A percentile compares a stretch with the other conserved stretches of the same genome.
phyloP scores from a whole-genome alignment of 1,140 invertebrate genomes.

The Cydia amplana region DNA sequence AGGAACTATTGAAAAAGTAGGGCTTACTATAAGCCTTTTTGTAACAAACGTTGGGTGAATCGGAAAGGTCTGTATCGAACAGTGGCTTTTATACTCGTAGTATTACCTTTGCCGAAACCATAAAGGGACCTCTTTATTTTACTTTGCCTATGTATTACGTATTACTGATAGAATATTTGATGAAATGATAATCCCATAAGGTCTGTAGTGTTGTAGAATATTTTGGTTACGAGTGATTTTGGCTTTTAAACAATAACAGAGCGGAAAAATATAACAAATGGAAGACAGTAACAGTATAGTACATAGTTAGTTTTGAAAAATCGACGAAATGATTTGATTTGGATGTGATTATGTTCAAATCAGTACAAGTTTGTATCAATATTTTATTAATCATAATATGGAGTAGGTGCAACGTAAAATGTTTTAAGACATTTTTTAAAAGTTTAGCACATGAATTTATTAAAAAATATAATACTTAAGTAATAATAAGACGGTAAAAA shows the following conservation, averaged over 20 bases:
- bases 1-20: background rate
- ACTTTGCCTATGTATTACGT: constrained; percentile 33
- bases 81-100: background rate
- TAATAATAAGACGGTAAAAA: no score
- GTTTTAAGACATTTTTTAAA: no score
- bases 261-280: no score
- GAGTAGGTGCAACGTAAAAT: no score
- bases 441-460: no score
- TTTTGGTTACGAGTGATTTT: background rate
- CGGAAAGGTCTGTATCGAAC: background rate
- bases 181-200: constrained; percentile 28
- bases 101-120: constrained; percentile 22
- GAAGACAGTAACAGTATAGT: no score
- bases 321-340: no score
- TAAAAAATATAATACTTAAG: no score
- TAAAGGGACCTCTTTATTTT: constrained; percentile 27
- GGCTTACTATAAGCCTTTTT: background rate
- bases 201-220: constrained; percentile 4
- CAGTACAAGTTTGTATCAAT: no score
- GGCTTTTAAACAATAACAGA: background rate
- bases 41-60: background rate
- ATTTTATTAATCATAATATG: no score
- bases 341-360: no score
- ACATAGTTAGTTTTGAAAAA: no score
- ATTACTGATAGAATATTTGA: constrained; percentile 32